Percentiles rank a stretch among this genome's conserved stretches.
Evolutionary conservation across 2,113 vertebrate genomes (phyloP).

Genomic region (Mungos mungo): DNA sequence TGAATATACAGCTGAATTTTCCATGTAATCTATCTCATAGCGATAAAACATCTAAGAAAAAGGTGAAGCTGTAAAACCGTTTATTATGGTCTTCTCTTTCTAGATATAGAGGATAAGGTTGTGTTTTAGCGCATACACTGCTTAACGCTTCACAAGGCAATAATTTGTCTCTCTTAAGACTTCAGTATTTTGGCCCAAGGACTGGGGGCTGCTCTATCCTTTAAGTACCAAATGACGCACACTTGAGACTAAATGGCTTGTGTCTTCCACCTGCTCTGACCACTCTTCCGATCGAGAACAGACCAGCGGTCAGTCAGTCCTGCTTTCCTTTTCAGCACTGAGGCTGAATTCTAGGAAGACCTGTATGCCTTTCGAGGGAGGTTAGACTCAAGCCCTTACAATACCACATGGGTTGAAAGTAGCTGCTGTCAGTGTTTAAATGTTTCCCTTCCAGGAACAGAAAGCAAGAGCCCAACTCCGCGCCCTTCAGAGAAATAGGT

Average conservation of each 20-base stretch:
- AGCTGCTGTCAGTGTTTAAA: neutral
- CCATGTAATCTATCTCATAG: neutral
- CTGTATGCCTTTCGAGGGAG: neutral
- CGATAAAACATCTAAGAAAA: neutral
- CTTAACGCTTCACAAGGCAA: neutral
- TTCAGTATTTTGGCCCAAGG: neutral
- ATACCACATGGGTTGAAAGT: neutral
- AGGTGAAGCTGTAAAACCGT: neutral
- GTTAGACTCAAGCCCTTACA: neutral
- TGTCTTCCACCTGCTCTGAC: neutral
- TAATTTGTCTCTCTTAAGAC: neutral
- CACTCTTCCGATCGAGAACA: neutral
- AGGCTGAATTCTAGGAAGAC: neutral
- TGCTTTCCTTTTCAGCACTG: neutral
- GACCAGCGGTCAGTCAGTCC: neutral
- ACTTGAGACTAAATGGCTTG: neutral
- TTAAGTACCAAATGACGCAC: neutral
- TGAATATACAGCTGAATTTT: neutral
- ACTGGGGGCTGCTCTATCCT: neutral
- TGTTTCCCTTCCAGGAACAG: neutral
- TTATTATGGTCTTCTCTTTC: neutral
- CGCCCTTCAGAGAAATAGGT: neutral
- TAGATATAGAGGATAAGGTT: neutral
- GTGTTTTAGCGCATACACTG: neutral
- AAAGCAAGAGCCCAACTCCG: neutral